Evolutionary conservation across 2,797 vertebrate species (phyloP).

Genomic region (Limnodromus scolopaceus): DNA sequence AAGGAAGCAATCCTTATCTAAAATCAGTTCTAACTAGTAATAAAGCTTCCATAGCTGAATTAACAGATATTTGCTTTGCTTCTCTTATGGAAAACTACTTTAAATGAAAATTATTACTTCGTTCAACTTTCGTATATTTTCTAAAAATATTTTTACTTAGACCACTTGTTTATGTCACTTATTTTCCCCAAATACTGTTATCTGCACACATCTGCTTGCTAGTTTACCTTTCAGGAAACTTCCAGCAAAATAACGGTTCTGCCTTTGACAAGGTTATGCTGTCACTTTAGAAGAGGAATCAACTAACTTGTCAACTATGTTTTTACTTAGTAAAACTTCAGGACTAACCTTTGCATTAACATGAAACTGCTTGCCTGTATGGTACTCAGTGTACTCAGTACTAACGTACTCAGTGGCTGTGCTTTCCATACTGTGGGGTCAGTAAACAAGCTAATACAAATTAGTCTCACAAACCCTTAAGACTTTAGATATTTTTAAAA

Average conservation of each 20-base stretch:
- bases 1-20: conserved; percentile 19
- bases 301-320: neutral
- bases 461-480: neutral
- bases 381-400: too few species aligned
- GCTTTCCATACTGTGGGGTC: conserved; percentile 53
- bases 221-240: neutral
- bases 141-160: conserved; percentile 28
- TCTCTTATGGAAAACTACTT: neutral
- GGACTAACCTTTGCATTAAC: conserved; percentile 51
- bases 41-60: conserved; percentile 9
- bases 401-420: conserved; percentile 60
- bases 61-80: neutral
- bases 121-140: conserved; percentile 1
- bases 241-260: neutral
- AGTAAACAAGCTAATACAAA: neutral
- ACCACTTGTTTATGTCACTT: neutral
- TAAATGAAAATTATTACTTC: conserved; percentile 32
- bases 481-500: neutral
- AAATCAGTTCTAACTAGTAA: conserved; percentile 24
- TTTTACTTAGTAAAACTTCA: conserved; percentile 32
- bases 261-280: neutral
- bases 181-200: conserved; percentile 8
- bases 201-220: neutral
- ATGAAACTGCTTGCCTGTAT: conserved; percentile 62
- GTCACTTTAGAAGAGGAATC: neutral